These are phyloP conservation scores for Chrysolina americana DNA, from an alignment of 2,888 invertebrate species.

Conservation along the genomic window DNA sequence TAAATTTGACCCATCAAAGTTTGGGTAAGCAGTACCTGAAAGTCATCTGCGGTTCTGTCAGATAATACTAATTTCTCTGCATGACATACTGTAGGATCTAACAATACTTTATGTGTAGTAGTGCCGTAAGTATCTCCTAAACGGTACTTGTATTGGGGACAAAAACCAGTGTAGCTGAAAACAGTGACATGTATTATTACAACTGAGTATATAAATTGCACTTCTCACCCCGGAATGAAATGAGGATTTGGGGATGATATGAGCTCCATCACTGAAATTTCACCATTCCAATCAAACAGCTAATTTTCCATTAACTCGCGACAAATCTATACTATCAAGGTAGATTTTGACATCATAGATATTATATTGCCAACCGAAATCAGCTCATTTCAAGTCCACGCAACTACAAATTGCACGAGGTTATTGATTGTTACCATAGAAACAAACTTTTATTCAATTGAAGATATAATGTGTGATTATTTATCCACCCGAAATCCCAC, in stretches of 20 bases:
- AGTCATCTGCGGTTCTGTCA: slow-evolving; percentile 76
- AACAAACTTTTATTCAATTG: not conserved
- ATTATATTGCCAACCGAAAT: not conserved
- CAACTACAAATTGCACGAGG: not conserved
- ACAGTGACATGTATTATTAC: slow-evolving; percentile 4
- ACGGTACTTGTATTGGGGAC: slow-evolving; percentile 82
- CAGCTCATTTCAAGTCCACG: not conserved
- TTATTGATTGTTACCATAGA: slow-evolving; percentile 6
- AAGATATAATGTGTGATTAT: not conserved
- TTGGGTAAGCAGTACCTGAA: slow-evolving; percentile 70
- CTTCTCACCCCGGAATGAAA: slow-evolving; percentile 80
- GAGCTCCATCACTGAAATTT: slow-evolving; percentile 68
- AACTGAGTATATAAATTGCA: not conserved
- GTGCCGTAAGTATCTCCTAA: slow-evolving; percentile 84
- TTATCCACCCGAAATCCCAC: too few relatives aligned
- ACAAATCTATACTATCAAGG: not conserved
- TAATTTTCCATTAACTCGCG: slow-evolving; percentile 17
- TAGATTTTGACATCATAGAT: not conserved
- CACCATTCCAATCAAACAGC: slow-evolving; percentile 24
- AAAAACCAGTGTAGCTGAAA: slow-evolving; percentile 82
- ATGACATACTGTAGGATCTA: slow-evolving; percentile 82
- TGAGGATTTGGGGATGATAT: slow-evolving; percentile 80
- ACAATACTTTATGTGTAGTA: slow-evolving; percentile 80
- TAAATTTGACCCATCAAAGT: too few relatives aligned
- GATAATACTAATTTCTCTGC: slow-evolving; percentile 80